These are phyloP conservation scores for Ficedula albicollis DNA, from an alignment of 2,797 vertebrate genomes.

Conservation along the genomic window DNA sequence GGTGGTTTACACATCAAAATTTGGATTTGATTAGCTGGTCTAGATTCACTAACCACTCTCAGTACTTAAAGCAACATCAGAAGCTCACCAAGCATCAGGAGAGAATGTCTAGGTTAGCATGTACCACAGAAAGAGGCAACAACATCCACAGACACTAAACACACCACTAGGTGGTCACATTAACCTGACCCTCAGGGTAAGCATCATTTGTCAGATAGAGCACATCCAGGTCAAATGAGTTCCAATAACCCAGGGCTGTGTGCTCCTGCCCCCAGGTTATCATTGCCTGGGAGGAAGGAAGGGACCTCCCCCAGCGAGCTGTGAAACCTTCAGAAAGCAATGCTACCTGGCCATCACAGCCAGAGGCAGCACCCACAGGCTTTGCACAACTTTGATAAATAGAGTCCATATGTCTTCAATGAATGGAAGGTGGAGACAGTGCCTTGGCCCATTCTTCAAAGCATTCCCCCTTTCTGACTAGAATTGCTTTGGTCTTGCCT, in stretches of 20 bases:
- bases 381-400: conserved; percentile 43
- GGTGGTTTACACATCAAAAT: neutral
- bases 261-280: neutral
- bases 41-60: conserved; percentile 39
- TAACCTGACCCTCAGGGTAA: neutral
- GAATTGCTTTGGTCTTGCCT: conserved; percentile 53
- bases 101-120: neutral
- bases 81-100: neutral
- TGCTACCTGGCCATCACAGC: neutral
- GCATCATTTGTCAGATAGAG: neutral
- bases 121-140: neutral
- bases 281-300: neutral
- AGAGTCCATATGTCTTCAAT: conserved; percentile 32
- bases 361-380: neutral
- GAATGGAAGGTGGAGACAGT: conserved; percentile 58
- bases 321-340: neutral
- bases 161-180: neutral
- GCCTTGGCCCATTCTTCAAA: conserved; percentile 62
- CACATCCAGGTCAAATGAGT: neutral
- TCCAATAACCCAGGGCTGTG: neutral
- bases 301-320: neutral
- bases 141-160: neutral
- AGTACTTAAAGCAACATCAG: conserved; percentile 11
- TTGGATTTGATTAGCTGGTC: conserved; percentile 42
- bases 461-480: conserved; percentile 59